These are phyloP conservation scores for Aphidius colemani DNA, from an alignment of 2,888 invertebrate species.

Conservation along the genomic window DNA sequence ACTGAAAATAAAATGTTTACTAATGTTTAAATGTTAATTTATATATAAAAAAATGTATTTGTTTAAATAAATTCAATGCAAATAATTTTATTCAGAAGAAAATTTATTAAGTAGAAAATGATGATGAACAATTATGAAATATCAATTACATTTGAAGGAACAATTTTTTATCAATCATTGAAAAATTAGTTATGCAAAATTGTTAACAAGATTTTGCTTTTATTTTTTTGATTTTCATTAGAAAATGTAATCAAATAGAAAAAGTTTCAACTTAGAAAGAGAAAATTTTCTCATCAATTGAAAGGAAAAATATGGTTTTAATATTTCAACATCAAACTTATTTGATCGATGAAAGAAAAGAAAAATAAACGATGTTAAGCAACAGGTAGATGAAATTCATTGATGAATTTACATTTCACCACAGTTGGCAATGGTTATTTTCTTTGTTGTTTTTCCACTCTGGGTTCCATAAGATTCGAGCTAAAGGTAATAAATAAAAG, in stretches of 20 bases:
- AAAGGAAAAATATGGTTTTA: constrained; percentile 18
- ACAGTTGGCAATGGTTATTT: constrained; percentile 78
- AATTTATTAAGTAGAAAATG: constrained; percentile 51
- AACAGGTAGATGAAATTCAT: constrained; percentile 44
- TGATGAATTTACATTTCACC: constrained; percentile 72
- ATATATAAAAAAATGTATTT: not conserved
- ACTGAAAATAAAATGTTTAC: not conserved
- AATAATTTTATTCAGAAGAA: constrained; percentile 47
- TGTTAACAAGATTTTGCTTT: no score
- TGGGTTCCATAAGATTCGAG: constrained; percentile 80
- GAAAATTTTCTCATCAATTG: constrained; percentile 22
- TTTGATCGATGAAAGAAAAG: constrained; percentile 32
- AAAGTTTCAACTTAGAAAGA: not conserved
- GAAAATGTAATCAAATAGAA: constrained; percentile 27
- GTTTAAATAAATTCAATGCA: constrained; percentile 13
- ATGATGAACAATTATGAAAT: constrained; percentile 42
- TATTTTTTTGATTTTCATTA: not conserved
- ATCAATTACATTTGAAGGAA: constrained; percentile 43
- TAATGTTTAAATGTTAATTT: not conserved
- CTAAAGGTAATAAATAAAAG: constrained; percentile 37
- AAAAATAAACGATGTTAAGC: constrained; percentile 41
- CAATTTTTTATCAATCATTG: not conserved
- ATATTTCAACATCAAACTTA: constrained; percentile 21
- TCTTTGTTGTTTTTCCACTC: constrained; percentile 83
- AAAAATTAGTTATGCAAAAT: no score